Evolutionary conservation across 1,140 invertebrate species (phyloP).

Genomic region (Augochlora pura): DNA sequence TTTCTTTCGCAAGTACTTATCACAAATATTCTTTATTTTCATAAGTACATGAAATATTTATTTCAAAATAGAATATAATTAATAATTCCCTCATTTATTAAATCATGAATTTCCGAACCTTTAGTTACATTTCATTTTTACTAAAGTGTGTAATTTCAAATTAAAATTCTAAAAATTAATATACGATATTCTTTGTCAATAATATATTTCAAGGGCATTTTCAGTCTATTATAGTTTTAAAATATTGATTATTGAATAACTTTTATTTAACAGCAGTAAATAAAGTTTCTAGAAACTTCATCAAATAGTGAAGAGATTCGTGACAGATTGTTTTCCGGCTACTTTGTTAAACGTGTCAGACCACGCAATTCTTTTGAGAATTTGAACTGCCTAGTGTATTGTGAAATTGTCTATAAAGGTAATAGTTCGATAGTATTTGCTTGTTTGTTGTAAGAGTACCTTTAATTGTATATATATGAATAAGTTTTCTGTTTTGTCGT

Average conservation of each 20-base stretch:
- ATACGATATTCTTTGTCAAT: background rate
- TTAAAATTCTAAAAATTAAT: too few relatives aligned
- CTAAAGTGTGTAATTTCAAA: too few relatives aligned
- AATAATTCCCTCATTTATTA: too few relatives aligned
- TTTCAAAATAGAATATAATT: too few relatives aligned
- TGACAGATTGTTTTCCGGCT: background rate
- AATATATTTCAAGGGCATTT: background rate
- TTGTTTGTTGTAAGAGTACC: background rate
- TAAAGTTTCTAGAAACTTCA: background rate
- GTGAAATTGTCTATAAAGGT: constrained; percentile 23
- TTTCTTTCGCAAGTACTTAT: background rate
- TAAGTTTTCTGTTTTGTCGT: background rate
- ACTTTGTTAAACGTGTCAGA: constrained; percentile 23
- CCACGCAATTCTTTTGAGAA: constrained; percentile 13
- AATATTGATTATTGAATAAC: background rate
- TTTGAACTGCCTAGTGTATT: background rate
- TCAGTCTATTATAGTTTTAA: background rate
- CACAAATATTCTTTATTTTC: background rate
- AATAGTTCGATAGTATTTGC: background rate
- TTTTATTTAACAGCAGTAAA: background rate
- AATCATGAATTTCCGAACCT: too few relatives aligned
- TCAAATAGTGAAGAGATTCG: background rate
- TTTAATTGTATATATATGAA: background rate
- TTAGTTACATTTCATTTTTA: too few relatives aligned
- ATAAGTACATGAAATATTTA: background rate